Evolutionary conservation across 1,140 invertebrate genomes (phyloP), one percentile per base, ranked within the genome.

Genomic region (Phenacoccus solenopsis): DNA sequence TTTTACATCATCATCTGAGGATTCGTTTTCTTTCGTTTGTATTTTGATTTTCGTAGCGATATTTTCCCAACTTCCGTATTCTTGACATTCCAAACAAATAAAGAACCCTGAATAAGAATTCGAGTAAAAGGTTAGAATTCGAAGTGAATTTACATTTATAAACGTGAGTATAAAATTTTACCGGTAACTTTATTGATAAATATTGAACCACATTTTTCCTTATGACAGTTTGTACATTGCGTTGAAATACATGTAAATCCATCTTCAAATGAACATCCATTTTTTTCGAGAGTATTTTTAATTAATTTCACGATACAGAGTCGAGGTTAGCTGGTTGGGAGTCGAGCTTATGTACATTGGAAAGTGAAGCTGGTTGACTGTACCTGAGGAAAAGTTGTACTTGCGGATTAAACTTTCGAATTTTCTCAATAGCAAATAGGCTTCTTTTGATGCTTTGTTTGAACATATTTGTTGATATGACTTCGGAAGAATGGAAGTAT

Each of bases 141-240:
- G 20, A 64, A 1, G 13, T 25, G 16, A 24, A 24, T 24, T 24
- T 59, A n/a, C 9, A 38, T 38, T 20, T 59, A 59, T 20, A 64
- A 20, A 25, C 12, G 59, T 64, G 4, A 20, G 9, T 64, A 24
- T 27, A 22, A 16, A 38, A 38, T 10, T 38, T 64, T 27, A 64
- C 59, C 59, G 22, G 59, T 64, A 24, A 64, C 25, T 64, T 64
- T 64, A 64, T 64, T 64, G 4, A 64, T 64, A 24, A 24, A 64
- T 10, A 64, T 16, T 16, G 25, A 16, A 20, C 59, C 59, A 25
- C 25, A 13, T 27, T 27, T 64, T 24, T 64, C 25, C 4, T 64
- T 5, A 64, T 24, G 25, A 64, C 59, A 64, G 21, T 64, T 64
- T 3, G 20, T 20, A 64, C 59, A 64, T 5, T 25, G 2, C 9